phyloP scores from a whole-genome alignment of 1,140 invertebrate species.

The Drosophila parvula region DNA sequence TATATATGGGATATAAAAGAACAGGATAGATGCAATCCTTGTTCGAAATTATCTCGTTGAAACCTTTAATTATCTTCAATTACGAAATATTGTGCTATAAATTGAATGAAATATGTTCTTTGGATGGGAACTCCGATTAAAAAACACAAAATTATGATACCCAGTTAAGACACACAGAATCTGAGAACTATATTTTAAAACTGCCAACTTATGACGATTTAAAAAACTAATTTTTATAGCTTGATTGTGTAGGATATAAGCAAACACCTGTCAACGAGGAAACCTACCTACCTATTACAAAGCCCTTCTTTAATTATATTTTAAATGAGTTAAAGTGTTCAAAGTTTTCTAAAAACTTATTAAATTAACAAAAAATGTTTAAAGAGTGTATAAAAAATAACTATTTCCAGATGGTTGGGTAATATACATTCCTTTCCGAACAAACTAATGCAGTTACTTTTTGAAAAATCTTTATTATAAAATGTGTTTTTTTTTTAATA shows the following conservation, averaged over 20 bases:
- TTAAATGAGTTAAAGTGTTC: no score
- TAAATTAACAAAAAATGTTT: no score
- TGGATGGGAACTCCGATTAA: neutral
- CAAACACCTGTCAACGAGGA: neutral
- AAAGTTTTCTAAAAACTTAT: no score
- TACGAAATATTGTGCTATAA: no score
- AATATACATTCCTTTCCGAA: no score
- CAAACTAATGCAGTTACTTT: neutral
- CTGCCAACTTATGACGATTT: neutral
- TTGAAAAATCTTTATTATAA: neutral
- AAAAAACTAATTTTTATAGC: neutral
- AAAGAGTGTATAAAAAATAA: no score
- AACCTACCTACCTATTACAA: constrained; percentile 81
- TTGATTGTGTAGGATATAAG: neutral
- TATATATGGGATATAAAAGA: neutral
- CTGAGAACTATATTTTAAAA: neutral
- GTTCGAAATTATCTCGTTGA: neutral
- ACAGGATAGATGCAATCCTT: neutral
- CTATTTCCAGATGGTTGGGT: no score
- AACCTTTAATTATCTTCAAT: no score
- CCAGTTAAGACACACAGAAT: neutral
- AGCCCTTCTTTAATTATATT: no score
- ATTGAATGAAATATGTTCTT: neutral
- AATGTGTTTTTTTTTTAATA: neutral
- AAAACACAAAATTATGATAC: neutral